These are phyloP conservation scores for Mechanitis messenoides DNA, from an alignment of 2,888 invertebrate species.

Conservation along the genomic window DNA sequence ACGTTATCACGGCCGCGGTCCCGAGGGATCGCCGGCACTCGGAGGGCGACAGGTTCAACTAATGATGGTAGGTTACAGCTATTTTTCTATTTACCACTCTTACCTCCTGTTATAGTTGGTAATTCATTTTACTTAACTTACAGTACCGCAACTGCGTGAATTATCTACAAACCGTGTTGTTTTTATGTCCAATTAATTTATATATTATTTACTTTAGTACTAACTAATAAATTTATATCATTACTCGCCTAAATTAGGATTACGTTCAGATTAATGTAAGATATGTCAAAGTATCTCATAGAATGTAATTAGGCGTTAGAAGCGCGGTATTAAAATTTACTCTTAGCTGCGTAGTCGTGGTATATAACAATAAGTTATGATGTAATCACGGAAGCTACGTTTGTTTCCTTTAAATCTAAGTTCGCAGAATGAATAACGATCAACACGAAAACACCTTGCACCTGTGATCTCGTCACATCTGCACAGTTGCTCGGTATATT, in stretches of 20 bases:
- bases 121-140: slow-evolving; percentile 24
- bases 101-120: slow-evolving; percentile 18
- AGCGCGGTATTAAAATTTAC: slow-evolving; percentile 11
- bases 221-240: neutral
- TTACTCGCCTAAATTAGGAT: slow-evolving; percentile 4
- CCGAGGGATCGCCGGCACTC: slow-evolving; percentile 38
- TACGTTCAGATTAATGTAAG: slow-evolving; percentile 16
- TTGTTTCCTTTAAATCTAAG: neutral
- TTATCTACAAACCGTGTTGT: neutral
- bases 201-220: neutral
- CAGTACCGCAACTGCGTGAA: slow-evolving; percentile 7
- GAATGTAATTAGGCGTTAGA: slow-evolving; percentile 20
- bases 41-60: slow-evolving; percentile 45
- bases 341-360: neutral
- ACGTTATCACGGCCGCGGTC: slow-evolving; percentile 50
- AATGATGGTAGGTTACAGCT: slow-evolving; percentile 44
- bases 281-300: slow-evolving; percentile 14
- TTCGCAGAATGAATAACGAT: neutral
- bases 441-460: slow-evolving; percentile 1
- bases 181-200: neutral
- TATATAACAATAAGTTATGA: neutral
- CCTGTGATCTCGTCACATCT: neutral
- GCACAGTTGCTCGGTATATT: neutral
- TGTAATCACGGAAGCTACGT: neutral
- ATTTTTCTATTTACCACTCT: slow-evolving; percentile 38